Conservation (phyloP, 1,140 invertebrate genomes). For the Nomia melanderi region DNA sequence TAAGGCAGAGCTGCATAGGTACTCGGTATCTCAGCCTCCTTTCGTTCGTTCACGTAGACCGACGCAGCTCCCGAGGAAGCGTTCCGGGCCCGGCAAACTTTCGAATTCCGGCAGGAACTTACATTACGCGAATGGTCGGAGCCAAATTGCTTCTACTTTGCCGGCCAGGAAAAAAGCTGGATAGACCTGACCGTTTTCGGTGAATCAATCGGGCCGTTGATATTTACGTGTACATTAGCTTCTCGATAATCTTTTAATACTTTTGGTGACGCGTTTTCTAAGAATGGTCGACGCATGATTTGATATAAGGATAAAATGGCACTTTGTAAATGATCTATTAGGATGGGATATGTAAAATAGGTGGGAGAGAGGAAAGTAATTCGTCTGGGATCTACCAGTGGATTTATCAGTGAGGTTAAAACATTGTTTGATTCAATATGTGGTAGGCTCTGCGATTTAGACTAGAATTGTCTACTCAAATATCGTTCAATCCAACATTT, state of each 20-base stretch:
- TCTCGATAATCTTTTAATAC: no score
- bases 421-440: no score
- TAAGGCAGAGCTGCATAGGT: constrained; percentile 57
- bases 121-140: constrained; percentile 60
- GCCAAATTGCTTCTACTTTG: constrained; percentile 56
- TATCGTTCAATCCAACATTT: no score
- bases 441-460: no score
- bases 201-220: not conserved
- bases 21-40: constrained; percentile 39
- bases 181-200: constrained; percentile 4
- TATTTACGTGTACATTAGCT: constrained; percentile 4
- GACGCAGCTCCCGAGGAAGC: constrained; percentile 8
- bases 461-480: no score
- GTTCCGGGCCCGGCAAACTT: constrained; percentile 45
- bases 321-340: no score
- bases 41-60: constrained; percentile 40
- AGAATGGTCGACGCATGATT: not conserved
- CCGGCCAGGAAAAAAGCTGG: not conserved
- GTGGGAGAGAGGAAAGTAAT: no score
- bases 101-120: constrained; percentile 67
- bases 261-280: not conserved
- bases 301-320: no score
- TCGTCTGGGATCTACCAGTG: no score
- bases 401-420: no score
- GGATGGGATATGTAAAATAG: no score